Evolutionary conservation across 2,888 invertebrate genomes (phyloP).

Genomic region (Prostheceraeus crozeri): DNA sequence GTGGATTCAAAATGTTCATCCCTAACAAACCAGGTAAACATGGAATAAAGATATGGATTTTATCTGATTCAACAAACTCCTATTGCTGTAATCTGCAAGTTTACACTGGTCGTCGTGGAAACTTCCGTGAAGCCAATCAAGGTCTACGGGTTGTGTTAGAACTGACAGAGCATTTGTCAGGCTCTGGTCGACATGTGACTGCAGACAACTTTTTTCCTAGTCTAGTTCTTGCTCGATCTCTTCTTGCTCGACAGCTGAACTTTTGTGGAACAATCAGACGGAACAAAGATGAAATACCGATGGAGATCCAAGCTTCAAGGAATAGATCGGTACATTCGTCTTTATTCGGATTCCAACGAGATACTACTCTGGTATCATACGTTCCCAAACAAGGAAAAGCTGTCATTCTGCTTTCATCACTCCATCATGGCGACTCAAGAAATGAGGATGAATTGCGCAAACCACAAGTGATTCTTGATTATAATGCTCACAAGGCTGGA

Average conservation of each 20-base stretch:
- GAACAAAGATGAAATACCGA: too few relatives aligned
- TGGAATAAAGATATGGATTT: constrained; percentile 23
- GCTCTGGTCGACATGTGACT: constrained; percentile 25
- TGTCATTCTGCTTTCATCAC: constrained; percentile 7
- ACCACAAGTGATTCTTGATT: constrained; percentile 25
- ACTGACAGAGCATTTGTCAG: constrained; percentile 23
- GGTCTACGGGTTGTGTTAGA: constrained; percentile 21
- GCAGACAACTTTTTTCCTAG: constrained; percentile 1
- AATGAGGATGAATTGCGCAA: constrained; percentile 1
- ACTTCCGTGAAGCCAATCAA: not conserved
- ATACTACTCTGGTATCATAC: constrained; percentile 1
- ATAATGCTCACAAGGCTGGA: constrained; percentile 18
- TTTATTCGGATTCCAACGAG: not conserved
- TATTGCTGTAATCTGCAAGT: constrained; percentile 27
- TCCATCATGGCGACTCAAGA: not conserved
- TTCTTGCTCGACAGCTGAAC: constrained; percentile 12
- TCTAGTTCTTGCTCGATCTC: constrained; percentile 1
- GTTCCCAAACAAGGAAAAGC: constrained; percentile 18
- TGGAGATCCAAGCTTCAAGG: too few relatives aligned
- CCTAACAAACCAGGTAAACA: constrained; percentile 13
- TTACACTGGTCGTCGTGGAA: constrained; percentile 26
- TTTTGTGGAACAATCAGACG: constrained; percentile 5
- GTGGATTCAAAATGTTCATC: constrained; percentile 12
- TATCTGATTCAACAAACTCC: not conserved
- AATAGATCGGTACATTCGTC: not conserved